phyloP scores from a whole-genome alignment of 2,797 vertebrate species.

The Thaleichthys pacificus region DNA sequence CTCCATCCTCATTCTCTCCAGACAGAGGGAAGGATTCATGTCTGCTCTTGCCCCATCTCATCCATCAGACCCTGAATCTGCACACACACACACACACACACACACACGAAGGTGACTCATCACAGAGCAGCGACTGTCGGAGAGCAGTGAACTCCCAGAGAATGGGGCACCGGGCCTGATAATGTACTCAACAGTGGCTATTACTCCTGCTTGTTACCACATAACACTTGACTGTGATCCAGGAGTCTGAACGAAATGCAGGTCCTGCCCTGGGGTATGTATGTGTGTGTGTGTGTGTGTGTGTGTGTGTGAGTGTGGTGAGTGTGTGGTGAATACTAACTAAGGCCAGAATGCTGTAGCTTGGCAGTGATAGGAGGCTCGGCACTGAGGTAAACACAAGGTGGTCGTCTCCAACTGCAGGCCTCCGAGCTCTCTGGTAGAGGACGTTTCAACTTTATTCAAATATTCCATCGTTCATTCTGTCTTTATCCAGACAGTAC shows the following conservation, averaged over 20 bases:
- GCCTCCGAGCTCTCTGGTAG: too few relatives aligned
- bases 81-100: conserved; percentile 3
- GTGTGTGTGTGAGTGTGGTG: not conserved
- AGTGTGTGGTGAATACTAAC: not conserved
- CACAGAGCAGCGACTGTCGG: conserved; percentile 17
- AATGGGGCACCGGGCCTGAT: not conserved
- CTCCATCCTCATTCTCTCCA: conserved; percentile 1
- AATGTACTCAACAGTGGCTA: not conserved
- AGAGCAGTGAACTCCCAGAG: not conserved
- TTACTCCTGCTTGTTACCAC: not conserved
- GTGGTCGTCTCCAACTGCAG: too few relatives aligned
- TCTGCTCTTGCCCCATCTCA: not conserved
- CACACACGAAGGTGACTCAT: conserved; percentile 30
- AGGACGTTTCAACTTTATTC: too few relatives aligned
- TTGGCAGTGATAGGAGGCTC: too few relatives aligned
- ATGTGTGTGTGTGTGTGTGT: not conserved
- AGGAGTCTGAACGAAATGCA: not conserved
- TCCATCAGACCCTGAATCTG: not conserved
- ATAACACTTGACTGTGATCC: not conserved
- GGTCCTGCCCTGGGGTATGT: conserved; percentile 44
- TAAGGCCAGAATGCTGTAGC: too few relatives aligned
- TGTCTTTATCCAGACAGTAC: too few relatives aligned
- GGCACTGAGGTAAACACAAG: too few relatives aligned
- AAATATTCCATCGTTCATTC: too few relatives aligned
- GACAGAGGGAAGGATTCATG: not conserved